Evolutionary conservation across 37 sponge, comb jelly and placozoan genomes (phyloP).

Genomic region (Haliclona indistincta): DNA sequence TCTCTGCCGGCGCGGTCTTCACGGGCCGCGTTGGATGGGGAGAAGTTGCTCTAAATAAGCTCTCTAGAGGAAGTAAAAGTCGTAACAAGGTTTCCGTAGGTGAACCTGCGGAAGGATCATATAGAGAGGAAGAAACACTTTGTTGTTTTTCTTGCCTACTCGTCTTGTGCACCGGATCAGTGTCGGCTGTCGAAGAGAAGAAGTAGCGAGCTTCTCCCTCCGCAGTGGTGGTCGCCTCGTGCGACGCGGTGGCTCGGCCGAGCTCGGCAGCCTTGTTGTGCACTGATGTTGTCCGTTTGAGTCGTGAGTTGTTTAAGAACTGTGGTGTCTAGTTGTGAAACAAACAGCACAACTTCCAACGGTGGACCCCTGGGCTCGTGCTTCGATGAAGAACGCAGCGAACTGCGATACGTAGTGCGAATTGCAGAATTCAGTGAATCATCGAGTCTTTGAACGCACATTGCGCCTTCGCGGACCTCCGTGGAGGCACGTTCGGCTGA

Average conservation of each 20-base stretch:
- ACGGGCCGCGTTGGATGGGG: too few species aligned
- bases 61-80: too few species aligned
- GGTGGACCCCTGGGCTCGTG: conserved; percentile 90
- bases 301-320: neutral
- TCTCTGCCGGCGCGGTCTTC: too few species aligned
- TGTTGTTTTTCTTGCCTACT: too few species aligned
- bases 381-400: conserved; percentile 86
- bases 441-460: conserved; percentile 93
- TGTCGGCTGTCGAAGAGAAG: conserved; percentile 21
- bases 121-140: neutral
- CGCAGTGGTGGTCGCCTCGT: conserved; percentile 10
- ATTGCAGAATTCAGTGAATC: conserved; percentile 92
- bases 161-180: conserved; percentile 7
- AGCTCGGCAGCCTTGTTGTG: conserved; percentile 24
- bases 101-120: conserved; percentile 85
- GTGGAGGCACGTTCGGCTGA: conserved; percentile 74
- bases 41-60: too few species aligned
- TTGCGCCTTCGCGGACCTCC: conserved; percentile 49
- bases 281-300: neutral
- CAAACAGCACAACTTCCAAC: conserved; percentile 65
- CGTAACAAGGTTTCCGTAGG: conserved; percentile 91
- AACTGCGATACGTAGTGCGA: conserved; percentile 89
- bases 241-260: conserved; percentile 26
- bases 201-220: neutral
- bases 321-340: neutral